Percentiles rank a stretch among this genome's conserved stretches.
Conservation (phyloP, 2,797 vertebrate genomes). For the Falco novaeseelandiae region DNA sequence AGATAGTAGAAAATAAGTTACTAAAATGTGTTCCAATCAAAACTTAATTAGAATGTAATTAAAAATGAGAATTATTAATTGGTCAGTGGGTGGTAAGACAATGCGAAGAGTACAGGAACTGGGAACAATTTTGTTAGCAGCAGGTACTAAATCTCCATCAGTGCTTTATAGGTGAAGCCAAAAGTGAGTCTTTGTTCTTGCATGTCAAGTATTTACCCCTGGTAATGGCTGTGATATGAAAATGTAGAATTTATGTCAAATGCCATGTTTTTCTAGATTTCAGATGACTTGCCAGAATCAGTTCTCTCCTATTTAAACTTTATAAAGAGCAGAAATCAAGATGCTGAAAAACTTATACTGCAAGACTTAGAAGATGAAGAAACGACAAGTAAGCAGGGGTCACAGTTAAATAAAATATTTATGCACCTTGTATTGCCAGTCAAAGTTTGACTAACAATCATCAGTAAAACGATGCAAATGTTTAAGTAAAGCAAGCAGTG, state of each 20-base stretch:
- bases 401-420: neutral
- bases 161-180: neutral
- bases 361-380: constrained; percentile 77
- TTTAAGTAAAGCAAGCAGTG: neutral
- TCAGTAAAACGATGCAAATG: neutral
- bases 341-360: constrained; percentile 81
- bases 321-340: constrained; percentile 78
- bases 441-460: neutral
- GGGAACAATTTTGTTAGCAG: neutral
- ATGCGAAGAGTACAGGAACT: neutral
- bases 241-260: neutral
- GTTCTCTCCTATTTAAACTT: constrained; percentile 83
- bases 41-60: neutral
- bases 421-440: neutral
- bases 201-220: neutral
- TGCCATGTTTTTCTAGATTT: constrained; percentile 56
- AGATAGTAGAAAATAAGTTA: neutral
- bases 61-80: neutral
- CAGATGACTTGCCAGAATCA: constrained; percentile 81
- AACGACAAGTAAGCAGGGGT: constrained; percentile 58
- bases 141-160: neutral
- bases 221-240: neutral
- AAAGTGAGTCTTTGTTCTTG: neutral
- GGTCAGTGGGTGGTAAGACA: neutral
- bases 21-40: neutral